Percentiles rank a stretch among this genome's conserved stretches.
These are phyloP conservation scores for Drosophila kambysellisi DNA, from an alignment of 2,888 invertebrate genomes.

Conservation along the genomic window DNA sequence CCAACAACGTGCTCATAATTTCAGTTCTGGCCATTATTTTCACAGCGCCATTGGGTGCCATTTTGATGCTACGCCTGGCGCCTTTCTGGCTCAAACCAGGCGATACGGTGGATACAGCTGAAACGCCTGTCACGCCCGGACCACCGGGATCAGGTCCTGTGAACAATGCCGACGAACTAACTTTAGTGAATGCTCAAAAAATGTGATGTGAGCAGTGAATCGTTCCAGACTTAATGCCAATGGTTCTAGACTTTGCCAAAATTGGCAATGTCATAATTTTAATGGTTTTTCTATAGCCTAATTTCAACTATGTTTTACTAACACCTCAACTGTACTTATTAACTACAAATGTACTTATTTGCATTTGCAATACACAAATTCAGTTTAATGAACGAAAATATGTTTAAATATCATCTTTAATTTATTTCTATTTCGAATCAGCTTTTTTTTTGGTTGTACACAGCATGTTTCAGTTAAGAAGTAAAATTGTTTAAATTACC, in stretches of 20 bases:
- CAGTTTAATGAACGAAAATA: constrained; percentile 29
- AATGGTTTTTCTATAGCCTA: neutral
- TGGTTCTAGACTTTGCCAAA: neutral
- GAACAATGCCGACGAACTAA: constrained; percentile 16
- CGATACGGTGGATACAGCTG: constrained; percentile 47
- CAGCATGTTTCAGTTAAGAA: constrained; percentile 30
- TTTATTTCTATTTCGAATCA: neutral
- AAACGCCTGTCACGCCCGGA: constrained; percentile 24
- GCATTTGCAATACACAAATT: constrained; percentile 21
- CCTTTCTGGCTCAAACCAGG: constrained; percentile 82
- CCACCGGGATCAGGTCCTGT: constrained; percentile 1
- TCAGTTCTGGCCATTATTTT: constrained; percentile 87
- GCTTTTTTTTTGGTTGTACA: constrained; percentile 13
- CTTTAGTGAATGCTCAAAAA: constrained; percentile 34
- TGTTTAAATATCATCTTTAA: neutral
- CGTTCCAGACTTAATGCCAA: neutral
- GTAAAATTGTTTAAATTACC: constrained; percentile 53
- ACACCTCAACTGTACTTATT: constrained; percentile 18
- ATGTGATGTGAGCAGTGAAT: neutral
- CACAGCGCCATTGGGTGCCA: constrained; percentile 87
- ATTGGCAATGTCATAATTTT: neutral
- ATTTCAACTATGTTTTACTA: neutral
- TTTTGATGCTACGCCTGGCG: constrained; percentile 85
- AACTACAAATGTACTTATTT: constrained; percentile 23
- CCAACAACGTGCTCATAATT: constrained; percentile 86